Evolutionary conservation across 2,113 vertebrate genomes (phyloP).

Genomic region (Steatornis caripensis): DNA sequence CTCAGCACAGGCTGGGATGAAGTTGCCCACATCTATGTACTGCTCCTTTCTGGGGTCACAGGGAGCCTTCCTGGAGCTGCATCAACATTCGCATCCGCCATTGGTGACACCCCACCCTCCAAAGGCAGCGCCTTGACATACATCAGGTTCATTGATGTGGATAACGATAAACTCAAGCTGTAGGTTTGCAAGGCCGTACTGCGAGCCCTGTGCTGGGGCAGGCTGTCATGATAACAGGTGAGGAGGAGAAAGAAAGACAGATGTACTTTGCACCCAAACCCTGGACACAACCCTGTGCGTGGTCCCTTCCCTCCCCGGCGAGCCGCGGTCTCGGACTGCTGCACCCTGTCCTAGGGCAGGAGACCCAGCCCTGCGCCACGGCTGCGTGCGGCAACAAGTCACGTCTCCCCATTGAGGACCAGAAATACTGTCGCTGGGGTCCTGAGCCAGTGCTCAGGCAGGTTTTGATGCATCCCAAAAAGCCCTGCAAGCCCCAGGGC

Average conservation of each 20-base stretch:
- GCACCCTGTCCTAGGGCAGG: neutral
- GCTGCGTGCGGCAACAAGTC: neutral
- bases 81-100: rapidly evolving
- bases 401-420: rapidly evolving
- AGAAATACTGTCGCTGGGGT: neutral
- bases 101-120: neutral
- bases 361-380: neutral
- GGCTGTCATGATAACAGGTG: neutral
- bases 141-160: neutral
- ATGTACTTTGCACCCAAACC: neutral
- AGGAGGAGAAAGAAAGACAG: neutral
- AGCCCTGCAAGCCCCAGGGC: neutral
- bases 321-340: neutral
- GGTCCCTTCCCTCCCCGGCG: neutral
- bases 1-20: neutral
- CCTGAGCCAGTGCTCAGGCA: neutral
- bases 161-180: neutral
- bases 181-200: neutral
- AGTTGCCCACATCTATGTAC: rapidly evolving
- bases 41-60: neutral
- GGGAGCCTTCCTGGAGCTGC: neutral
- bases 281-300: neutral
- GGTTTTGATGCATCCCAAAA: neutral
- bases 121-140: neutral
- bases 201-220: neutral